These are phyloP conservation scores for Heliconius erato DNA, from an alignment of 2,888 invertebrate genomes.

Conservation along the genomic window DNA sequence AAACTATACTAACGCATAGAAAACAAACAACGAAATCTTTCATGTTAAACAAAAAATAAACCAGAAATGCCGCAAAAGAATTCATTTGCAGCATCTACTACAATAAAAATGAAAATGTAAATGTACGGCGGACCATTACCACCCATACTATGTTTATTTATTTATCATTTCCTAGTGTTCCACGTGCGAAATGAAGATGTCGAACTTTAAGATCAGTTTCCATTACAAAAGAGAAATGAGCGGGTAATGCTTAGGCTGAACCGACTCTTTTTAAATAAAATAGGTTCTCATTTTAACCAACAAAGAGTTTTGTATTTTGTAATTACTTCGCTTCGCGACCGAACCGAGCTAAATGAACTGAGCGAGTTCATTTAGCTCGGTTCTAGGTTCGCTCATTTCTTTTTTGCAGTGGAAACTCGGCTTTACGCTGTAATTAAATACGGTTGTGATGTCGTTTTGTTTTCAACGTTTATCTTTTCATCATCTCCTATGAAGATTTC, in stretches of 20 bases:
- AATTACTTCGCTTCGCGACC: no score
- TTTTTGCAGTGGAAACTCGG: no score
- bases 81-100: conserved; percentile 26
- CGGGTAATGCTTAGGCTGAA: not conserved
- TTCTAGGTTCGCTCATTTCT: no score
- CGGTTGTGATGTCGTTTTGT: conserved; percentile 3
- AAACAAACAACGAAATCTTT: not conserved
- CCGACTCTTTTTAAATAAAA: not conserved
- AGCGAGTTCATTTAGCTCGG: no score
- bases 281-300: not conserved
- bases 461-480: not conserved
- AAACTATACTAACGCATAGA: not conserved
- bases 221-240: not conserved
- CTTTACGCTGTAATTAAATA: not conserved
- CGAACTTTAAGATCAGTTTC: not conserved
- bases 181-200: conserved; percentile 24
- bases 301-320: no score
- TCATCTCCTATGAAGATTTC: no score
- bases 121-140: conserved; percentile 12
- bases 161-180: conserved; percentile 7
- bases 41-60: conserved; percentile 7
- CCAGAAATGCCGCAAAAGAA: not conserved
- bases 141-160: conserved; percentile 33
- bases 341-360: no score
- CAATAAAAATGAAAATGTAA: conserved; percentile 15